Conservation (phyloP, 2,113 vertebrate genomes). For the Pelecanoides urinatrix region DNA sequence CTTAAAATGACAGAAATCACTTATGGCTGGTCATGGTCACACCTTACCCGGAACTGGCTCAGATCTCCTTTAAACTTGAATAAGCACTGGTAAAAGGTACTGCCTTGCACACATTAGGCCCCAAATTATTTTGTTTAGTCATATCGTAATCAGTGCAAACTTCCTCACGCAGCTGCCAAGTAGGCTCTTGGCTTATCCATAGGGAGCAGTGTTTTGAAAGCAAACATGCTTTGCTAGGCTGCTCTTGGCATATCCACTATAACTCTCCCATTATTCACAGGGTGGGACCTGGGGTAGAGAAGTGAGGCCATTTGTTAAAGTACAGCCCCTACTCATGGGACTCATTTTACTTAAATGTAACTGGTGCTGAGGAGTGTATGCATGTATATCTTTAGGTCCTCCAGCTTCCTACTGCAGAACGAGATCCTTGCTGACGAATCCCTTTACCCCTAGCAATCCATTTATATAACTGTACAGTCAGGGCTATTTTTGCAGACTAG, state of each 20-base stretch:
- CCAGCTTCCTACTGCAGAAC: background rate
- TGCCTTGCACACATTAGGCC: background rate
- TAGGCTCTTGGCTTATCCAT: background rate
- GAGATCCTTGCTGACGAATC: background rate
- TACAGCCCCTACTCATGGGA: background rate
- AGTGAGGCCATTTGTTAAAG: background rate
- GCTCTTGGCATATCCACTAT: background rate
- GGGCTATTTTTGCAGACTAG: background rate
- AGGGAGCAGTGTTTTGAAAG: background rate
- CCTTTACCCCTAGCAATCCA: background rate
- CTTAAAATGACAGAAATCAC: background rate
- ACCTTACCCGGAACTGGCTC: background rate
- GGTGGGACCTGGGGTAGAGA: background rate
- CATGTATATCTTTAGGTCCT: background rate
- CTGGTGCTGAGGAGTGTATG: background rate
- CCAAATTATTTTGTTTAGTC: background rate
- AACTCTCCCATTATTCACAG: background rate
- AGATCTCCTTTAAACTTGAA: background rate
- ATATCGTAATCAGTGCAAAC: background rate
- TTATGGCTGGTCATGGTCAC: background rate
- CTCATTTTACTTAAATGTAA: background rate
- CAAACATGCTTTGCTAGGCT: background rate
- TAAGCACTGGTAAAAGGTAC: background rate
- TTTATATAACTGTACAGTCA: background rate
- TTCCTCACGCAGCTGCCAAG: background rate